Evolutionary conservation across 1,140 invertebrate genomes (phyloP), one percentile per base, ranked within the genome.

Genomic region (Drosophila ambigua): DNA sequence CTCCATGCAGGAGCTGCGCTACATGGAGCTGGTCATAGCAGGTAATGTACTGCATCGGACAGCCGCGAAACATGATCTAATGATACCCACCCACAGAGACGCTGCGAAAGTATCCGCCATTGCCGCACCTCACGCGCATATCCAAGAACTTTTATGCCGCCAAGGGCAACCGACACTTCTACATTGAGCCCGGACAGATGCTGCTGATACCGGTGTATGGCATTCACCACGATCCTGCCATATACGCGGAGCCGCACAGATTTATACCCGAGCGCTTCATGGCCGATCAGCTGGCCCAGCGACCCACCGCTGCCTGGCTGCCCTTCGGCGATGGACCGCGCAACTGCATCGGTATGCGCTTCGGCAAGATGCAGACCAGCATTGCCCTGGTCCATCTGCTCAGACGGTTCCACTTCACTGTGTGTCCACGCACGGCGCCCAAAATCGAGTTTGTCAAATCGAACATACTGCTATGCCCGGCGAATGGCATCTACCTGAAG

Each of bases 211-310:
- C 95, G 0, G 92, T 94, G 0, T 93, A 92, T 69, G 93, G 91
- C 5, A 92, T 96, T 28, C 95, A 96, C 69, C 92, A 92, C 28
- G 93, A 95, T 90, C 77, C 92, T 7, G 73, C 79, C 5, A 83
- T 93, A 45, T 95, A 93, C 77, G 93, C 93, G 0, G 91, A 95
- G 48, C 94, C 95, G 2, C 92, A 94, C 8, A 77, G 90, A 43
- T 95, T 94, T 61, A 92, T 94, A 74, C 95, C 95, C 0, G 94
- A 95, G 57, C 87, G 95, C 54, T 95, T 91, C 43, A 4, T 68
- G 15, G 93, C 93, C 7, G 92, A 93, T 44, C 90, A 93, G 43
- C 51, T 88, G 9, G 50, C 77, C 0, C 80, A 92, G 52, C 91
- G 93, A 53, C 90, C 93, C 59, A 92, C 92, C 0, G 92, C 89